These are phyloP conservation scores for Bufotes viridis DNA, from an alignment of 2,797 vertebrate species.

Conservation along the genomic window DNA sequence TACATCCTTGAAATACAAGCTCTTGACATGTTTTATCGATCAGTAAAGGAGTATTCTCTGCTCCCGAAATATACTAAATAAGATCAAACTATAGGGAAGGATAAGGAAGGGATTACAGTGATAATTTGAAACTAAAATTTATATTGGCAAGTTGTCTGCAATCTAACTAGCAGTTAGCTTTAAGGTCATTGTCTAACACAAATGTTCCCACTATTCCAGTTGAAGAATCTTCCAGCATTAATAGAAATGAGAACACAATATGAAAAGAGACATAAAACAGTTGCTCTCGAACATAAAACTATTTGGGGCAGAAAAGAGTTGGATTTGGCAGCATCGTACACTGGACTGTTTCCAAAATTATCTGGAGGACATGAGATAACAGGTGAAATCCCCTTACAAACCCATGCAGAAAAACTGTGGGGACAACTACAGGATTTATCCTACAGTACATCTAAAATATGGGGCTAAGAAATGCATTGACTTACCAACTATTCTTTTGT, in stretches of 20 bases:
- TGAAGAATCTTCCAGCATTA: constrained; percentile 75
- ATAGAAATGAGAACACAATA: constrained; percentile 73
- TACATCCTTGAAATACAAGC: background rate
- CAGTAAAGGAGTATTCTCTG: too few species aligned
- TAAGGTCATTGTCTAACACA: background rate
- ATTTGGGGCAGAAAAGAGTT: constrained; percentile 78
- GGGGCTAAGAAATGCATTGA: background rate
- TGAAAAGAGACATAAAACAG: constrained; percentile 71
- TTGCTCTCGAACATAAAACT: constrained; percentile 72
- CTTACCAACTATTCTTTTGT: background rate
- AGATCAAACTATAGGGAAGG: too few species aligned
- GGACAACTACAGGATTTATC: too few species aligned
- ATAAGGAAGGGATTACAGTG: too few species aligned
- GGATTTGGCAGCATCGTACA: constrained; percentile 70
- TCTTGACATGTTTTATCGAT: too few species aligned
- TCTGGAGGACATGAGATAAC: constrained; percentile 71
- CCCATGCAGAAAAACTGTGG: background rate
- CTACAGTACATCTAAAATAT: background rate
- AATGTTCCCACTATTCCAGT: constrained; percentile 66
- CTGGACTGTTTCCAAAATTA: constrained; percentile 71
- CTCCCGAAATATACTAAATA: too few species aligned
- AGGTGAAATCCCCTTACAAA: constrained; percentile 66
- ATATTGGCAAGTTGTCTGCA: background rate
- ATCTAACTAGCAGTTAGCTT: background rate
- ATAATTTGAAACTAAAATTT: too few species aligned